These are phyloP conservation scores for Aldrovandia affinis DNA, from an alignment of 2,797 vertebrate species.

Conservation along the genomic window DNA sequence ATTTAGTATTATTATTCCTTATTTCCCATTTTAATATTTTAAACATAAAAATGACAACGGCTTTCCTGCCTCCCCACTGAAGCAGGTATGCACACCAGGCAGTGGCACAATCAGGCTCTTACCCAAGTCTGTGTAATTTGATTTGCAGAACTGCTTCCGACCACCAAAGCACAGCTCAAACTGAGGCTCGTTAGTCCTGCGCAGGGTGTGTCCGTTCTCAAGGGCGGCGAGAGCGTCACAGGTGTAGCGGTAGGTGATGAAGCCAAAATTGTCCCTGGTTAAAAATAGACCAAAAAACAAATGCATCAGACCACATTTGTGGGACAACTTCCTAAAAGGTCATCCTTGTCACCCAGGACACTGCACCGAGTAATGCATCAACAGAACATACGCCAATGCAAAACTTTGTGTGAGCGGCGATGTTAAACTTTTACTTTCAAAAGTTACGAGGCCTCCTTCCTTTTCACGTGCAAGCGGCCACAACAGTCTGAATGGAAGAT, in stretches of 20 bases:
- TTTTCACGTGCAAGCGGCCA: neutral
- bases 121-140: constrained; percentile 99
- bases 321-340: constrained; percentile 41
- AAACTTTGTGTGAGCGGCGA: constrained; percentile 12
- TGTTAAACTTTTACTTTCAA: constrained; percentile 16
- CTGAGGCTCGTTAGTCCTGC: constrained; percentile 89
- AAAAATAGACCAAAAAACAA: constrained; percentile 34
- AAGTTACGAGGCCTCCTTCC: no score
- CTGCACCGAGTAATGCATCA: neutral
- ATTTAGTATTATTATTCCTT: no score
- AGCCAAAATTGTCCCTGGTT: constrained; percentile 95
- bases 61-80: neutral
- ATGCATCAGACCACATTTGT: constrained; percentile 51
- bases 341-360: neutral
- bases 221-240: constrained; percentile 98
- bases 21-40: no score
- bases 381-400: neutral
- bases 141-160: constrained; percentile 95
- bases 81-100: neutral
- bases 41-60: no score
- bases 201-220: constrained; percentile 96
- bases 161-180: constrained; percentile 97
- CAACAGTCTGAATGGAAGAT: constrained; percentile 29
- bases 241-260: constrained; percentile 98
- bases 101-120: constrained; percentile 66